A percentile compares a stretch with the other conserved stretches of the same genome.
Conservation (phyloP, 2,113 vertebrate species). For the Maccullochella peelii region DNA sequence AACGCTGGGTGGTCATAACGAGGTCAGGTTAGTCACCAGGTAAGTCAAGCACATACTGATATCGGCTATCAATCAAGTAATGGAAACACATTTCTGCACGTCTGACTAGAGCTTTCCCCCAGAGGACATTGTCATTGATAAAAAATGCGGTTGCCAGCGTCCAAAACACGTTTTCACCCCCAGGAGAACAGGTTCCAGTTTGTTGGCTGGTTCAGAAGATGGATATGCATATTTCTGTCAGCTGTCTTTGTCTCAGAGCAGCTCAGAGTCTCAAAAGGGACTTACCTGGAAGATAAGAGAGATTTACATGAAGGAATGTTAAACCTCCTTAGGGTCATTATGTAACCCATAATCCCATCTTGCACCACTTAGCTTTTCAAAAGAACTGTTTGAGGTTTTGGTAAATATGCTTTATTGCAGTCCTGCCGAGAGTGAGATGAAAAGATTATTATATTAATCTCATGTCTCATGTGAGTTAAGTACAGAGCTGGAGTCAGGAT, state of each 20-base stretch:
- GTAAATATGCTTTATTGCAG: no score
- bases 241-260: not conserved
- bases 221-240: not conserved
- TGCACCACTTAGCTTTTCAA: not conserved
- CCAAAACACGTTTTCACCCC: no score
- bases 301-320: not conserved
- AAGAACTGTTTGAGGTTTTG: not conserved
- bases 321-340: slow-evolving; percentile 3
- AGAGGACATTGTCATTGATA: no score
- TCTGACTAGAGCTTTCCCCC: no score
- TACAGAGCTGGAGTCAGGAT: not conserved
- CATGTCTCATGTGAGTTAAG: no score
- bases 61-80: no score
- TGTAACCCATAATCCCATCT: not conserved
- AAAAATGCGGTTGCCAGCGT: no score
- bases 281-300: not conserved
- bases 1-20: no score
- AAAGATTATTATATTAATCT: not conserved
- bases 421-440: not conserved
- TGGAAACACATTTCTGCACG: no score
- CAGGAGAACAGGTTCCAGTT: not conserved
- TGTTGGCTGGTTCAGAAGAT: not conserved
- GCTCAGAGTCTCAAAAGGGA: not conserved
- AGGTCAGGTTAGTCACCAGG: no score
- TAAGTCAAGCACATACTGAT: no score